A percentile compares a stretch with the other conserved stretches of the same genome.
These are phyloP conservation scores for Sylvia borin DNA, from an alignment of 2,797 vertebrate species.

Conservation along the genomic window DNA sequence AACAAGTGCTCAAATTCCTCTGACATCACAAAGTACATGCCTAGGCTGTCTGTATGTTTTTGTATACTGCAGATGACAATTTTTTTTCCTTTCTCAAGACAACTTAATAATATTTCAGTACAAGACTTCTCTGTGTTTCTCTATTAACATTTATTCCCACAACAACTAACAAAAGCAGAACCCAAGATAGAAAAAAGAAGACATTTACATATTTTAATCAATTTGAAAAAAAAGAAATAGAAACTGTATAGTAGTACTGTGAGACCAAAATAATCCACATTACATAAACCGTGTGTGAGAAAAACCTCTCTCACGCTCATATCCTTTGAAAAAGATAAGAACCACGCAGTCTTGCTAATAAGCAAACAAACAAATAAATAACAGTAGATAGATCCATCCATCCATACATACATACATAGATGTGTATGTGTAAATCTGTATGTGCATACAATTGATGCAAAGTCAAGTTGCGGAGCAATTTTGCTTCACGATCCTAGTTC, in stretches of 20 bases:
- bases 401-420: not conserved
- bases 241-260: not conserved
- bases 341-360: not conserved
- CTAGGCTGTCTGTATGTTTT: not conserved
- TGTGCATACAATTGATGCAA: not conserved
- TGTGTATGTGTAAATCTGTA: accelerated
- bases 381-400: not conserved
- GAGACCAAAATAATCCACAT: not conserved
- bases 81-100: not conserved
- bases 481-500: not conserved
- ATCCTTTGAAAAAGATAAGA: not conserved
- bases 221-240: not conserved
- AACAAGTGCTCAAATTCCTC: not conserved
- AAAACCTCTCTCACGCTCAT: not conserved
- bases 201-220: not conserved
- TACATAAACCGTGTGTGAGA: not conserved
- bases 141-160: not conserved
- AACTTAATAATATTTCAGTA: not conserved
- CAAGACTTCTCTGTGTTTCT: not conserved
- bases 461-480: not conserved
- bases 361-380: not conserved
- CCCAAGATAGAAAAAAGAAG: not conserved
- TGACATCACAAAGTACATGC: not conserved
- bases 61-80: accelerated
- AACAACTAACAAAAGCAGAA: not conserved